These are phyloP conservation scores for Corella eumyota DNA, from an alignment of 23 tunicate genomes.

Conservation along the genomic window DNA sequence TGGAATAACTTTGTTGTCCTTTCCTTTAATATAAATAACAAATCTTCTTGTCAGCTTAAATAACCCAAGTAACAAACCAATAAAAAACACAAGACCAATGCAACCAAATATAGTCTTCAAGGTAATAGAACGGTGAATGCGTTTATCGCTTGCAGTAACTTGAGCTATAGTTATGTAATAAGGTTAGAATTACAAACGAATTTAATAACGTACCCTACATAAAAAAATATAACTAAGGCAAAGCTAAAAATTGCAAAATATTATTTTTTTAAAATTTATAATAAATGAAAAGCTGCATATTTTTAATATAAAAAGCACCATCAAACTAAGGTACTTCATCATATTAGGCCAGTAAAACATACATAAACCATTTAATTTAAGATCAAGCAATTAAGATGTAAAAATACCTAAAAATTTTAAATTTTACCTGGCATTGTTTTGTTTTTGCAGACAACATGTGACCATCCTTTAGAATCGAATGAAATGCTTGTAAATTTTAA, in stretches of 20 bases:
- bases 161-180: too few species aligned
- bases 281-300: not conserved
- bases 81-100: not conserved
- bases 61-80: not conserved
- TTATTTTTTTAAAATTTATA: not conserved
- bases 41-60: not conserved
- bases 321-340: too few species aligned
- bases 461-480: constrained; percentile 16
- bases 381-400: too few species aligned
- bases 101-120: not conserved
- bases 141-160: too few species aligned
- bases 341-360: too few species aligned
- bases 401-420: too few species aligned
- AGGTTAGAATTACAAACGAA: too few species aligned
- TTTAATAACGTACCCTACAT: too few species aligned
- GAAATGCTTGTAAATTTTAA: constrained; percentile 2
- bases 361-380: too few species aligned
- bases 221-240: too few species aligned
- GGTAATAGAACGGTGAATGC: not conserved
- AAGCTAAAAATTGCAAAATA: not conserved
- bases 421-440: too few species aligned
- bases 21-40: not conserved
- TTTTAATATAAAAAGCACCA: too few species aligned
- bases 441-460: constrained; percentile 15
- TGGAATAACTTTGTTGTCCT: not conserved